These are phyloP conservation scores for Lutjanus campechanus DNA, from an alignment of 2,797 vertebrate genomes.

Conservation along the genomic window DNA sequence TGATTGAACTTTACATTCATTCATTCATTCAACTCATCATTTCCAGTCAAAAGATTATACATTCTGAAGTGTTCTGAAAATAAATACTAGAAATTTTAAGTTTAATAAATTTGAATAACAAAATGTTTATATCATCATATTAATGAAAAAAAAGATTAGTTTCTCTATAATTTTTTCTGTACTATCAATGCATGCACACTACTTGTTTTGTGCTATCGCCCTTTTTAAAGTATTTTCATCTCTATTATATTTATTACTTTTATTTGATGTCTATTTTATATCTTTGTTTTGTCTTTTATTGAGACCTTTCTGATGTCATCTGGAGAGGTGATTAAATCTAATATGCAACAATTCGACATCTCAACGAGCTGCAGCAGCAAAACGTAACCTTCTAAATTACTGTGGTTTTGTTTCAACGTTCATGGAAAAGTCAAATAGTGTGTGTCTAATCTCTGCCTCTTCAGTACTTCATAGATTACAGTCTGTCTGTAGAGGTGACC, in stretches of 20 bases:
- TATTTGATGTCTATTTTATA: background rate
- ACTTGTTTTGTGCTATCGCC: background rate
- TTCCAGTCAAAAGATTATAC: too few relatives aligned
- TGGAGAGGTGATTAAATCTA: background rate
- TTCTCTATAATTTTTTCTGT: background rate
- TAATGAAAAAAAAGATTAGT: too few relatives aligned
- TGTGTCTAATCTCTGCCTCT: conserved; percentile 23
- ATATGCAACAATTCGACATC: background rate
- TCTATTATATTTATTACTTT: background rate
- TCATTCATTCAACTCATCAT: too few relatives aligned
- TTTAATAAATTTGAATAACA: too few relatives aligned
- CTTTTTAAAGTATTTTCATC: background rate
- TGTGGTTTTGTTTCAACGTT: background rate
- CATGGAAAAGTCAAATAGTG: conserved; percentile 2
- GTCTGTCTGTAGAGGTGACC: conserved; percentile 77
- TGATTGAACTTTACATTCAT: too few relatives aligned
- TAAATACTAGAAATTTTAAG: too few relatives aligned
- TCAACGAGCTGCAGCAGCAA: background rate
- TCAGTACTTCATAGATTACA: conserved; percentile 59
- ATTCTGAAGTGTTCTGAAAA: too few relatives aligned
- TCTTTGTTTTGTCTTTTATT: background rate
- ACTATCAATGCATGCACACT: background rate
- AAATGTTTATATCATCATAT: too few relatives aligned
- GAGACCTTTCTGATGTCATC: background rate
- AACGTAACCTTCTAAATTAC: background rate